phyloP scores from a whole-genome alignment of 2,113 vertebrate genomes.

The Coptodon bakossiorum region DNA sequence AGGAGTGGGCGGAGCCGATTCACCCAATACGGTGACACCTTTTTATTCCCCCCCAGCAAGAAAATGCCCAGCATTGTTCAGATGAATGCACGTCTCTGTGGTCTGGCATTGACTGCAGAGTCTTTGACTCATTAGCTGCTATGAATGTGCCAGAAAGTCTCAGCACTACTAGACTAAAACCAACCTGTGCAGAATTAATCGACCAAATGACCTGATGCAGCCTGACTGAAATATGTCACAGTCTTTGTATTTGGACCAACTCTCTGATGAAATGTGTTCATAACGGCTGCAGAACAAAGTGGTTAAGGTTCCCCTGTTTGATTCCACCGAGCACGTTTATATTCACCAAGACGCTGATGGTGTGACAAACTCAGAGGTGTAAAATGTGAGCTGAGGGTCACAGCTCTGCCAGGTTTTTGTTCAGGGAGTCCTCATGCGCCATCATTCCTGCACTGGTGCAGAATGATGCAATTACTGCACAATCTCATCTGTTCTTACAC shows the following conservation, averaged over 20 bases:
- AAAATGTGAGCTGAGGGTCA: not conserved
- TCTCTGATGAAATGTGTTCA: not conserved
- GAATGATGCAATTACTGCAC: not conserved
- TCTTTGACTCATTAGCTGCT: not conserved
- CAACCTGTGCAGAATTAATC: not conserved
- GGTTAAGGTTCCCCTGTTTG: not conserved
- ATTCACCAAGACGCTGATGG: not conserved
- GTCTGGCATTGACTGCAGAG: not conserved
- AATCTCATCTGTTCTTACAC: not conserved
- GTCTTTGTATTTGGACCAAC: not conserved
- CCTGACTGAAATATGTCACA: not conserved
- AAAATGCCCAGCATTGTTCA: not conserved
- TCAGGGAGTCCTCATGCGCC: not conserved
- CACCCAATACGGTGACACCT: not conserved
- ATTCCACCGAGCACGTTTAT: not conserved
- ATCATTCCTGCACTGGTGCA: not conserved
- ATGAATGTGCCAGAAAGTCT: rapidly evolving
- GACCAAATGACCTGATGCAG: not conserved
- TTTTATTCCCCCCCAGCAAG: not conserved
- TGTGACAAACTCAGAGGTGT: not conserved
- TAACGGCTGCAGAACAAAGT: not conserved
- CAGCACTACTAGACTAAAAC: not conserved
- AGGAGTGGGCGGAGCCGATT: not conserved
- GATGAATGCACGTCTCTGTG: not conserved
- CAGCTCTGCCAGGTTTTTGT: not conserved